Conservation (phyloP, 2,797 vertebrate species). For the Propithecus perrieri region DNA sequence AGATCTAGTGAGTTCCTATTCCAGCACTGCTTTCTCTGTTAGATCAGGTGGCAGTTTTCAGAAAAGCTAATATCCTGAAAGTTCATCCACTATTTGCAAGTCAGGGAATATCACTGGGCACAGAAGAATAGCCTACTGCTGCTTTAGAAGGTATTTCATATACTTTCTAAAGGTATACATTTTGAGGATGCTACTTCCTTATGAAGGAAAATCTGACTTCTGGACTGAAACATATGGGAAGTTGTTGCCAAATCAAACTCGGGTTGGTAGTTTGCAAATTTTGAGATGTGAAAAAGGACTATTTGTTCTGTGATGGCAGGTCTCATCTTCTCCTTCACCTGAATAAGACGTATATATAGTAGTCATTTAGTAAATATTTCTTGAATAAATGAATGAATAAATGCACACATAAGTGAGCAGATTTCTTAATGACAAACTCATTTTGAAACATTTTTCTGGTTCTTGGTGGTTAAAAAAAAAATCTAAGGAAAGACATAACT, state of each 20-base stretch:
- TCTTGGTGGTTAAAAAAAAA: conserved; percentile 29
- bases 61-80: conserved; percentile 41
- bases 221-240: not conserved
- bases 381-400: conserved; percentile 26
- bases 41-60: conserved; percentile 22
- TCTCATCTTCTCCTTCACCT: not conserved
- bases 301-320: not conserved
- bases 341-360: not conserved
- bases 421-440: conserved; percentile 2
- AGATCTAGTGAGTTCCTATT: conserved; percentile 49
- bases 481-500: not conserved
- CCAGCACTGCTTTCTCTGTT: conserved; percentile 14
- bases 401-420: not conserved
- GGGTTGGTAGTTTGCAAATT: conserved; percentile 38
- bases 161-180: not conserved
- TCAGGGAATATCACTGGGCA: not conserved
- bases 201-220: conserved; percentile 36
- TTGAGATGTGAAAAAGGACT: not conserved
- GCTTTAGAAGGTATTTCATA: not conserved
- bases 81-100: conserved; percentile 33
- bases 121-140: not conserved
- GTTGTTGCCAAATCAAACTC: conserved; percentile 1
- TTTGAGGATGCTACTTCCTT: conserved; percentile 9
- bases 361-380: not conserved
- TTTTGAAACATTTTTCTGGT: conserved; percentile 24